Conservation (phyloP, 2,113 vertebrate genomes). For the Rhegmatorhina hoffmannsi region DNA sequence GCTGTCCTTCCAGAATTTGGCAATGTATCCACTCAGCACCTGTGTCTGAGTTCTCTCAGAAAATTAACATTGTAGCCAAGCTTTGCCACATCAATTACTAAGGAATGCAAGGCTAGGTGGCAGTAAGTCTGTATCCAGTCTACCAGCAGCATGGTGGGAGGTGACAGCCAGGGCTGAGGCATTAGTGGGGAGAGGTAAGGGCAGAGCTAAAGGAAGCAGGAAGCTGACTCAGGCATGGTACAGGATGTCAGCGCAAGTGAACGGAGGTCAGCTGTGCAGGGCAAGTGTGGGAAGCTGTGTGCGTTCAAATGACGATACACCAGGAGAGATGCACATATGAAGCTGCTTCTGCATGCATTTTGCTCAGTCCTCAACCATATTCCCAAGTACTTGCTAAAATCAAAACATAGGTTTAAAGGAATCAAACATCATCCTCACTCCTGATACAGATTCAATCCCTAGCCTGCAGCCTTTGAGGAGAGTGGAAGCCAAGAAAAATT, state of each 20-base stretch:
- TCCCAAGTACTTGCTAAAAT: neutral
- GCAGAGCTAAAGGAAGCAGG: neutral
- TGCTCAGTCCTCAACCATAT: neutral
- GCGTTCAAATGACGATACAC: neutral
- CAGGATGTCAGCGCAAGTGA: neutral
- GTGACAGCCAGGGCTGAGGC: neutral
- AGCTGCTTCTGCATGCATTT: neutral
- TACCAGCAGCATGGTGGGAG: rapidly evolving
- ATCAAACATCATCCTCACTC: neutral
- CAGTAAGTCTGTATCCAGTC: neutral
- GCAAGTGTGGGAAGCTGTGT: neutral
- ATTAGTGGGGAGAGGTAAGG: neutral
- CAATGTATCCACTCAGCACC: neutral
- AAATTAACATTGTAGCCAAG: neutral
- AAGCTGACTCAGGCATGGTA: neutral
- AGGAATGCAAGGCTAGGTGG: neutral
- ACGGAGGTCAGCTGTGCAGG: neutral
- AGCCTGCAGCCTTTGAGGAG: neutral
- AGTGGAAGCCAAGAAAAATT: neutral
- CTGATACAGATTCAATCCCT: neutral
- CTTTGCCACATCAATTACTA: neutral
- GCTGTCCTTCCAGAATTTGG: neutral
- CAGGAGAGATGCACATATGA: neutral
- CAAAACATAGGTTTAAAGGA: neutral
- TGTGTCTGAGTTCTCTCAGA: neutral